Conservation (phyloP, 2,888 invertebrate genomes). For the Agriopis leucophaearia region DNA sequence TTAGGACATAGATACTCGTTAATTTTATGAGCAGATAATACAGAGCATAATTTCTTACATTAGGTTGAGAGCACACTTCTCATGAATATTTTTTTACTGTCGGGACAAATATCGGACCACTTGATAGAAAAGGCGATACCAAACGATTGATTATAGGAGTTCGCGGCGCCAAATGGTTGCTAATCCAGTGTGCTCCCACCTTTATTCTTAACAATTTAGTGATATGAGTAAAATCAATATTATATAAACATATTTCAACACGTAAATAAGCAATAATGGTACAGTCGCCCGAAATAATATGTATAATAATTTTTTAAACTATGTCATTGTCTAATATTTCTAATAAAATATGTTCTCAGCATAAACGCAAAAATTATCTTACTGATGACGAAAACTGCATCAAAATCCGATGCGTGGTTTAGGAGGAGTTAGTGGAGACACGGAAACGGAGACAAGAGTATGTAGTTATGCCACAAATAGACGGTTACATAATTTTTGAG, state of each 20-base stretch:
- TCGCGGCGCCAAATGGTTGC: background rate
- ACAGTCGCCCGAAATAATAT: too few relatives aligned
- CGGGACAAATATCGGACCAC: background rate
- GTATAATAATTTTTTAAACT: too few relatives aligned
- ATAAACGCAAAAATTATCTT: too few relatives aligned
- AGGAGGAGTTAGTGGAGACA: too few relatives aligned
- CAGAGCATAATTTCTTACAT: slow-evolving; percentile 32
- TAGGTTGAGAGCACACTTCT: slow-evolving; percentile 4
- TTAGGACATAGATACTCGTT: slow-evolving; percentile 68
- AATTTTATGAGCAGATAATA: slow-evolving; percentile 59
- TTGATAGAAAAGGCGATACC: background rate
- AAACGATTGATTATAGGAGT: background rate
- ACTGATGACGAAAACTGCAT: too few relatives aligned
- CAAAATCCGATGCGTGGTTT: too few relatives aligned
- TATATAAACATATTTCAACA: slow-evolving; percentile 6
- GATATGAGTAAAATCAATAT: slow-evolving; percentile 41
- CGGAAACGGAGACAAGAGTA: too few relatives aligned
- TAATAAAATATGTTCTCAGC: too few relatives aligned
- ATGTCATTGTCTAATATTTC: too few relatives aligned
- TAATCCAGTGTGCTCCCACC: background rate
- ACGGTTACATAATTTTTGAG: too few relatives aligned
- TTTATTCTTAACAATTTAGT: slow-evolving; percentile 29
- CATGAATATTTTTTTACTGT: background rate
- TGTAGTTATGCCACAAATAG: too few relatives aligned
- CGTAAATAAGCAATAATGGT: background rate